These are phyloP conservation scores for Agrochola lychnidis DNA, from an alignment of 2,888 invertebrate species.

Conservation along the genomic window DNA sequence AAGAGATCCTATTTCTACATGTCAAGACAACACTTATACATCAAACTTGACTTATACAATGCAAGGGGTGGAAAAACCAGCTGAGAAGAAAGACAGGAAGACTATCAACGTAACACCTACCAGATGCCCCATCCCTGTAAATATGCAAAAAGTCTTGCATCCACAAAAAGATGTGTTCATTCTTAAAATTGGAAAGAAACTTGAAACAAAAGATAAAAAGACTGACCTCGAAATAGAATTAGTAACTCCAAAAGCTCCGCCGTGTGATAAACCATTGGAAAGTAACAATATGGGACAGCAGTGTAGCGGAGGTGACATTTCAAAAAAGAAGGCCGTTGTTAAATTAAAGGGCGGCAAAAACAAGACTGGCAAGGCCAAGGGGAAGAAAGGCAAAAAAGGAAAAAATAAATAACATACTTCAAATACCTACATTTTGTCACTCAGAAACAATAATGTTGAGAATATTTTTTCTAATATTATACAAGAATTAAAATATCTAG, in stretches of 20 bases:
- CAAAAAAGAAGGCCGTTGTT: constrained; percentile 54
- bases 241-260: constrained; percentile 83
- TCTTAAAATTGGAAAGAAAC: constrained; percentile 87
- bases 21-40: constrained; percentile 76
- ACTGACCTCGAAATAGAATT: constrained; percentile 88
- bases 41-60: constrained; percentile 84
- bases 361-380: constrained; percentile 50
- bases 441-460: constrained; percentile 6
- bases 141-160: constrained; percentile 82
- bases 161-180: constrained; percentile 87
- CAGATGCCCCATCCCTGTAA: constrained; percentile 83
- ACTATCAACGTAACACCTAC: constrained; percentile 84
- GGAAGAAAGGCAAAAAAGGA: constrained; percentile 62
- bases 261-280: constrained; percentile 65
- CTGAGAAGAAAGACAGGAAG: constrained; percentile 76
- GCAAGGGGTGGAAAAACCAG: constrained; percentile 74
- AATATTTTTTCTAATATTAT: constrained; percentile 10
- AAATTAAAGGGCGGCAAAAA: constrained; percentile 59
- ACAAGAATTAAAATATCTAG: constrained; percentile 24
- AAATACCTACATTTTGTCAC: background rate
- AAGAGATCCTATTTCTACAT: constrained; percentile 72
- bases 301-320: constrained; percentile 73
- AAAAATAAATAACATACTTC: constrained; percentile 52
- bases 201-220: constrained; percentile 86
- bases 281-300: constrained; percentile 77